phyloP scores from a whole-genome alignment of 2,888 invertebrate genomes.

The Oxyteleia sp. region DNA sequence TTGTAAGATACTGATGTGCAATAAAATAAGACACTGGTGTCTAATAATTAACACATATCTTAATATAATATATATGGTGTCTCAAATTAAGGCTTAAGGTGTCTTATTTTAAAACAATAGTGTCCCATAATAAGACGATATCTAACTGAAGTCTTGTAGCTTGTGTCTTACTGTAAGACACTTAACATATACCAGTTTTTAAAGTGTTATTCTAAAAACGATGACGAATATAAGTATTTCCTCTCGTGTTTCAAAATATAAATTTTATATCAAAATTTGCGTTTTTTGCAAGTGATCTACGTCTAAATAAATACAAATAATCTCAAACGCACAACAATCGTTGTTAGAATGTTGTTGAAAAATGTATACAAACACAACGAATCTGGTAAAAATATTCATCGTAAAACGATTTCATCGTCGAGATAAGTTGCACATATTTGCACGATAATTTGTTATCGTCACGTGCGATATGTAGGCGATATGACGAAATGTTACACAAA shows the following conservation, averaged over 20 bases:
- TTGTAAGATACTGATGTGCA: no score
- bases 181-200: no score
- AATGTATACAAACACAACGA: slow-evolving; percentile 34
- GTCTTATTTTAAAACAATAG: no score
- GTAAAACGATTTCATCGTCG: slow-evolving; percentile 35
- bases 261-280: slow-evolving; percentile 30
- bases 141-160: no score
- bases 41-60: no score
- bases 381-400: slow-evolving; percentile 22
- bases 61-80: no score
- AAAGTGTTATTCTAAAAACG: no score
- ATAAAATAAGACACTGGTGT: no score
- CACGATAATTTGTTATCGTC: slow-evolving; percentile 28
- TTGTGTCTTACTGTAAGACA: no score
- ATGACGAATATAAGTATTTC: not conserved
- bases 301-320: slow-evolving; percentile 38
- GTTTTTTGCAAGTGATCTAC: slow-evolving; percentile 20
- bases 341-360: slow-evolving; percentile 28
- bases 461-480: slow-evolving; percentile 64
- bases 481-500: slow-evolving; percentile 47
- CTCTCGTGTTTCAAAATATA: slow-evolving; percentile 22
- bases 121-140: no score
- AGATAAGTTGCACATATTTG: slow-evolving; percentile 26
- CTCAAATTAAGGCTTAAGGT: no score
- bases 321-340: slow-evolving; percentile 30